These are phyloP conservation scores for Polyodon spathula DNA, from an alignment of 2,113 vertebrate species.

Conservation along the genomic window DNA sequence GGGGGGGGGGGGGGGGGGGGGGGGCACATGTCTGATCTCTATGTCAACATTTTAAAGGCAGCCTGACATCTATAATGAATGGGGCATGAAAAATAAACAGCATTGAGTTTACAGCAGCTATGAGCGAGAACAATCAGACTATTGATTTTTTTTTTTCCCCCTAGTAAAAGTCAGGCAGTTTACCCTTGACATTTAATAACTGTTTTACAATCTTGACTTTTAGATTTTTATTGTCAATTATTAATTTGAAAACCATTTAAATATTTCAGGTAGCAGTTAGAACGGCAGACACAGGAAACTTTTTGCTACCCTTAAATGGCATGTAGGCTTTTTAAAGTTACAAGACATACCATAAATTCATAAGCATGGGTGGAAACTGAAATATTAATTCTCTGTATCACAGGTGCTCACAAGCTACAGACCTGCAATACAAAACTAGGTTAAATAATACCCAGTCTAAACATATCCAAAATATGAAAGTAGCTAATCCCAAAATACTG, in stretches of 20 bases:
- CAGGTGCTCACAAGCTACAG: too few species aligned
- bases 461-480: too few species aligned
- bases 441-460: too few species aligned
- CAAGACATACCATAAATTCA: not conserved
- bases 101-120: not conserved
- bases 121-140: not conserved
- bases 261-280: not conserved
- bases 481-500: too few species aligned
- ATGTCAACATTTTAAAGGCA: not conserved
- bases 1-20: too few species aligned
- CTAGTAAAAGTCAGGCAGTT: not conserved
- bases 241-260: conserved; percentile 3
- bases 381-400: too few species aligned
- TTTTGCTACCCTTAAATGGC: not conserved
- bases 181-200: conserved; percentile 17
- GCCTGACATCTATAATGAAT: not conserved
- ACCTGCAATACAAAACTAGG: too few species aligned
- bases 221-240: conserved; percentile 14
- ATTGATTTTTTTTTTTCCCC: not conserved
- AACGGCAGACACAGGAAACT: not conserved
- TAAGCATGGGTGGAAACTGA: not conserved
- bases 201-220: conserved; percentile 14
- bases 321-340: not conserved
- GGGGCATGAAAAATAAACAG: not conserved
- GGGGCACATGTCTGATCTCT: too few species aligned